Conservation (phyloP, 2,888 invertebrate genomes). For the Crossocerus cetratus region DNA sequence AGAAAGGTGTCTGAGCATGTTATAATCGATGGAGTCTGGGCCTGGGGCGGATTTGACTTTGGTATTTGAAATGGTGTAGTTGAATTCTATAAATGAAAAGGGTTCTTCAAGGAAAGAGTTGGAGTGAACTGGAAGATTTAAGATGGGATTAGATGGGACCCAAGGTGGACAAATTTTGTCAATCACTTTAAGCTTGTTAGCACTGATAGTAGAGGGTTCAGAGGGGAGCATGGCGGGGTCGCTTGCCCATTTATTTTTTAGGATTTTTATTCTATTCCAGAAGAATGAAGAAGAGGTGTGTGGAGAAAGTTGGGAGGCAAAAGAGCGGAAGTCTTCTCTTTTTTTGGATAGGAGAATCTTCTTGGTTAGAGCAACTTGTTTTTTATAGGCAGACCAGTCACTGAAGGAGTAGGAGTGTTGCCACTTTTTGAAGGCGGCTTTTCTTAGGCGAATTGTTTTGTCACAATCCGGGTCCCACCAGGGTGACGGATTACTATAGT, state of each 20-base stretch:
- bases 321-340: too few species aligned
- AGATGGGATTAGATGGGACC: not conserved
- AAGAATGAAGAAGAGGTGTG: not conserved
- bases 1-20: not conserved
- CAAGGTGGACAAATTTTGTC: conserved; percentile 10
- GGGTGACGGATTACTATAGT: too few species aligned
- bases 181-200: not conserved
- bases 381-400: too few species aligned
- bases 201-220: too few species aligned
- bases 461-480: too few species aligned
- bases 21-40: not conserved
- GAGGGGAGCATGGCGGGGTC: too few species aligned
- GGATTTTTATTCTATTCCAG: conserved; percentile 1
- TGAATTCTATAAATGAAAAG: not conserved
- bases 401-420: too few species aligned
- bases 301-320: not conserved
- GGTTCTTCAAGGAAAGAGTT: not conserved
- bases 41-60: not conserved
- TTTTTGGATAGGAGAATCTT: too few species aligned
- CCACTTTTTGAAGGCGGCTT: too few species aligned
- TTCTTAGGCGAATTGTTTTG: too few species aligned
- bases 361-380: too few species aligned
- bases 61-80: not conserved
- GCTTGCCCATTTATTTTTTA: conserved; percentile 1
- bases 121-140: not conserved